These are phyloP conservation scores for Denticeps clupeoides DNA, from an alignment of 2,797 vertebrate species.

Conservation along the genomic window DNA sequence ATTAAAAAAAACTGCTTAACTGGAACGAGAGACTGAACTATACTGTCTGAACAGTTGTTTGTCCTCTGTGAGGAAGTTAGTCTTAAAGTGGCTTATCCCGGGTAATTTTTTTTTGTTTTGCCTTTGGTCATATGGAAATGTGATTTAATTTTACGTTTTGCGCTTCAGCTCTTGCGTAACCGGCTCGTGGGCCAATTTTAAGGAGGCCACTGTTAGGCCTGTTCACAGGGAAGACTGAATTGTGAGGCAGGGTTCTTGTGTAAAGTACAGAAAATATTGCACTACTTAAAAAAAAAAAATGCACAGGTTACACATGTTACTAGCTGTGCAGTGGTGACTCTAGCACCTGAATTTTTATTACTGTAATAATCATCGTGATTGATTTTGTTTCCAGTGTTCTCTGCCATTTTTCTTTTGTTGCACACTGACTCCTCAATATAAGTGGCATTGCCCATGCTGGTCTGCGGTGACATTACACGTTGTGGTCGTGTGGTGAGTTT, in stretches of 20 bases:
- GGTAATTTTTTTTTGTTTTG: conserved; percentile 8
- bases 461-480: conserved; percentile 28
- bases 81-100: conserved; percentile 15
- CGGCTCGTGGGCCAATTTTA: conserved; percentile 24
- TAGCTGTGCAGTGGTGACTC: too few species aligned
- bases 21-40: too few species aligned
- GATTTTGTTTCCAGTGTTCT: conserved; percentile 21
- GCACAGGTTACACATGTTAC: not conserved
- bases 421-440: conserved; percentile 12
- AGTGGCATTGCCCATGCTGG: conserved; percentile 22
- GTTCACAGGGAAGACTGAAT: conserved; percentile 31
- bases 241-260: conserved; percentile 28
- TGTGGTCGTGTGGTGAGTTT: conserved; percentile 22
- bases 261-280: conserved; percentile 33
- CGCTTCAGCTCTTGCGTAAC: conserved; percentile 25
- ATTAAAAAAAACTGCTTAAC: too few species aligned
- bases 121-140: conserved; percentile 24
- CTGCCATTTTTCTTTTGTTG: conserved; percentile 12
- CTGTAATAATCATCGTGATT: conserved; percentile 22
- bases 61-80: conserved; percentile 56
- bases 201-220: conserved; percentile 14
- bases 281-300: conserved; percentile 34
- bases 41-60: conserved; percentile 37
- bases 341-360: too few species aligned
- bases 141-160: conserved; percentile 7